A percentile compares a stretch with the other conserved stretches of the same genome.
These are phyloP conservation scores for Elachura formosa DNA, from an alignment of 2,113 vertebrate genomes.

Conservation along the genomic window DNA sequence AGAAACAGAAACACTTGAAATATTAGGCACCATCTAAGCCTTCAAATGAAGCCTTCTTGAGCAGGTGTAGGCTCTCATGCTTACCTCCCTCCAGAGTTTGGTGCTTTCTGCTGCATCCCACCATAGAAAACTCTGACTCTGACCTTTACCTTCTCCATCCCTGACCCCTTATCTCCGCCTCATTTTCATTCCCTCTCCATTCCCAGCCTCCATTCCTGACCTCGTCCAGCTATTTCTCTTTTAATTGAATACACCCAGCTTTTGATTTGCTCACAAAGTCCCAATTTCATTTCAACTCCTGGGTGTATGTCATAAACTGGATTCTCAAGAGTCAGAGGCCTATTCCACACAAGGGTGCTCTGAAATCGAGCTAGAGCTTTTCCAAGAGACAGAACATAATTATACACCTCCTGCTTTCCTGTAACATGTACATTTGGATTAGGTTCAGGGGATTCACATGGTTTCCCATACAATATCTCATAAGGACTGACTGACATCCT, in stretches of 20 bases:
- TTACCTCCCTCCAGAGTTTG: neutral
- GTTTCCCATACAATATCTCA: too few species aligned
- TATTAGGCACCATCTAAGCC: neutral
- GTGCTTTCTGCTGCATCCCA: neutral
- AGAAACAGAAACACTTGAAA: neutral
- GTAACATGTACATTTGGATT: too few species aligned
- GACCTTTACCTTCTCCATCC: neutral
- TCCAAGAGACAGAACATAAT: too few species aligned
- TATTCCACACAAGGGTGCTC: too few species aligned
- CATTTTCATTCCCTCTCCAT: neutral
- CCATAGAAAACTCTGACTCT: neutral
- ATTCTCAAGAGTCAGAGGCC: too few species aligned
- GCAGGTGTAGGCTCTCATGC: neutral
- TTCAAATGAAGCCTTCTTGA: neutral
- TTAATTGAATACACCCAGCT: neutral
- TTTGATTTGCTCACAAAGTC: neutral
- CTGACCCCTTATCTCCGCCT: neutral
- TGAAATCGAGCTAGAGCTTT: too few species aligned
- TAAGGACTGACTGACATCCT: too few species aligned
- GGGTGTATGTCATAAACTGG: too few species aligned
- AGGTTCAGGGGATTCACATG: too few species aligned
- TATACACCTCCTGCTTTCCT: too few species aligned
- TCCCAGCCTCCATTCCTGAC: neutral
- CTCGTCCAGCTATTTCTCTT: neutral
- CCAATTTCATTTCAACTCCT: neutral